Conservation (phyloP, 2,113 vertebrate genomes). For the Labeo catla region DNA sequence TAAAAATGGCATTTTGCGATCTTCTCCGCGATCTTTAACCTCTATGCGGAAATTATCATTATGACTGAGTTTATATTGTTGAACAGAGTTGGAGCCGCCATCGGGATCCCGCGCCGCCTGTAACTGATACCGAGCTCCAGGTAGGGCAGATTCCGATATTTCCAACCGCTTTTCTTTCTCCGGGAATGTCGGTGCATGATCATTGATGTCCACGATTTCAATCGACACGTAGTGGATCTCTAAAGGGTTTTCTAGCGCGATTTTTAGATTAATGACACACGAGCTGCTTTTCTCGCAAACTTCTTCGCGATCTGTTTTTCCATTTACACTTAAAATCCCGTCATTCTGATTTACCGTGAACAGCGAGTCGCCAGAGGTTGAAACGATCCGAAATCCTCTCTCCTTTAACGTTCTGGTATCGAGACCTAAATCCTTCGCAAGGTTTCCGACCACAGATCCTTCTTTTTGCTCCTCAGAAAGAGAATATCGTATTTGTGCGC, state of each 20-base stretch:
- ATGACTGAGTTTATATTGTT: constrained; percentile 65
- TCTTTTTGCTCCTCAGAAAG: constrained; percentile 68
- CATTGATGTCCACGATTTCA: constrained; percentile 72
- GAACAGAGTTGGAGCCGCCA: constrained; percentile 61
- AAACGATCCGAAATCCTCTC: constrained; percentile 65
- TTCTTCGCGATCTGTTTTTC: constrained; percentile 69
- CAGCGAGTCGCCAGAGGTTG: constrained; percentile 46
- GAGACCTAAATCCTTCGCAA: constrained; percentile 73
- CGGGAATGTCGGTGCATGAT: constrained; percentile 67
- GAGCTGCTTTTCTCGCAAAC: constrained; percentile 63
- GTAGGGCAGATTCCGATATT: constrained; percentile 62
- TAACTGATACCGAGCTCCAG: constrained; percentile 65
- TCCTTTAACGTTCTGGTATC: constrained; percentile 62
- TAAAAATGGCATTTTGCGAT: constrained; percentile 65
- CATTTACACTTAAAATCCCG: constrained; percentile 64
- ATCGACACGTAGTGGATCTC: constrained; percentile 71
- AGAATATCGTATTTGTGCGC: constrained; percentile 68
- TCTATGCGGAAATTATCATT: constrained; percentile 70
- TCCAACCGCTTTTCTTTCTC: constrained; percentile 58
- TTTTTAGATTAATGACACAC: constrained; percentile 70
- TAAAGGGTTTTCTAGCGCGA: constrained; percentile 72
- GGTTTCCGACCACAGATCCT: constrained; percentile 67
- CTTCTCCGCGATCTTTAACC: constrained; percentile 61
- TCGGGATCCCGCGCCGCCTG: constrained; percentile 64
- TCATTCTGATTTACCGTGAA: constrained; percentile 68